phyloP scores from a whole-genome alignment of 1,140 invertebrate genomes.

The Hesperophylax magnus region DNA sequence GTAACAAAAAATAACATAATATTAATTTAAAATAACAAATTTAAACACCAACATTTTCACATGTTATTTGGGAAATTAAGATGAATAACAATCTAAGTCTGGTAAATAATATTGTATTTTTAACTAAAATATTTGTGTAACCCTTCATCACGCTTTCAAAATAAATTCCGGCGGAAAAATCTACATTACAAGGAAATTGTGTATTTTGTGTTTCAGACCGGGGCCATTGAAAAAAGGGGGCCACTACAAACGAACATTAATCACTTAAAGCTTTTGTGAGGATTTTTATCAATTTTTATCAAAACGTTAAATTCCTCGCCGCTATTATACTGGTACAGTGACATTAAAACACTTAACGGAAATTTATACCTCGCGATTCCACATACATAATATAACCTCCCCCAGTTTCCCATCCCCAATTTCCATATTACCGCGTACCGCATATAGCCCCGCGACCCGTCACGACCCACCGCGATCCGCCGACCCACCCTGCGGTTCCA shows the following conservation, averaged over 20 bases:
- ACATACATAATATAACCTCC: slow-evolving; percentile 6
- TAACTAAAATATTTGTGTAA: slow-evolving; percentile 17
- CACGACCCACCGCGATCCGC: neutral
- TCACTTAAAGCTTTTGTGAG: slow-evolving; percentile 22
- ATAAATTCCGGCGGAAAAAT: slow-evolving; percentile 1
- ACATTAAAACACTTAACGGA: slow-evolving; percentile 54
- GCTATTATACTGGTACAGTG: slow-evolving; percentile 51
- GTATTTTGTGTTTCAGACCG: slow-evolving; percentile 24
- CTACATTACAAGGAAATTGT: slow-evolving; percentile 21
- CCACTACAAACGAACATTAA: slow-evolving; percentile 23
- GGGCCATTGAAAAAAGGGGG: slow-evolving; percentile 21
- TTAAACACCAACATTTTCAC: too few species aligned
- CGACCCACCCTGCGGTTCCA: slow-evolving; percentile 11
- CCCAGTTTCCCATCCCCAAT: too few species aligned
- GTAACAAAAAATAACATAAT: too few species aligned
- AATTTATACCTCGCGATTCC: slow-evolving; percentile 50
- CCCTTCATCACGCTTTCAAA: slow-evolving; percentile 1
- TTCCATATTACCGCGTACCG: too few species aligned
- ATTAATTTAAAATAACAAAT: too few species aligned
- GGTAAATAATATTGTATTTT: too few species aligned
- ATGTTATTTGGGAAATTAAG: too few species aligned
- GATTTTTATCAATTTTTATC: slow-evolving; percentile 46
- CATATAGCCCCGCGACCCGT: neutral
- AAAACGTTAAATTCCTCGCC: slow-evolving; percentile 48
- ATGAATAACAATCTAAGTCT: too few species aligned